Evolutionary conservation across 2,113 vertebrate genomes (phyloP).

Genomic region (Pachyramphus minor): DNA sequence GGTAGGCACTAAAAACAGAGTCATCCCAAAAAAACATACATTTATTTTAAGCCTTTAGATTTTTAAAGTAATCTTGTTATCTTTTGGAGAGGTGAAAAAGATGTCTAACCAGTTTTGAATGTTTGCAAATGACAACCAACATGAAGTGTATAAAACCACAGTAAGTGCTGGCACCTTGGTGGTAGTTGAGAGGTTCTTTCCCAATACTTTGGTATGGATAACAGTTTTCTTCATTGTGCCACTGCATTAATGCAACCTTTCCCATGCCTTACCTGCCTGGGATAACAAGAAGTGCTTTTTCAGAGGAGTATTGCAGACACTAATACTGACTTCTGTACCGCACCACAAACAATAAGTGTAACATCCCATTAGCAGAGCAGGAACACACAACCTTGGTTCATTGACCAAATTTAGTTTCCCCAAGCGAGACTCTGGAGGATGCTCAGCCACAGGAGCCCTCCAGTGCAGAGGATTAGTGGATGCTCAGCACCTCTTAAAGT

Average conservation of each 20-base stretch:
- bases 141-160: background rate
- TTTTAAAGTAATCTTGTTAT: background rate
- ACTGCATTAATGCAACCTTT: background rate
- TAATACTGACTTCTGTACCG: background rate
- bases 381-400: background rate
- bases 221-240: background rate
- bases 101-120: background rate
- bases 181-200: background rate
- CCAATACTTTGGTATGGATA: background rate
- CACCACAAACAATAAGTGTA: background rate
- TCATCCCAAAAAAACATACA: fast-evolving
- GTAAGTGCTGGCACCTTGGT: background rate
- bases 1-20: background rate
- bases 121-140: fast-evolving
- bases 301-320: background rate
- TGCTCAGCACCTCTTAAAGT: background rate
- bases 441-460: background rate
- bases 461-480: background rate
- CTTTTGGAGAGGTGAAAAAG: background rate
- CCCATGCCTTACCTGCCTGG: background rate
- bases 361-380: background rate
- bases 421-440: background rate
- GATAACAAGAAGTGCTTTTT: background rate
- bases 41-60: background rate
- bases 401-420: background rate